These are phyloP conservation scores for Silurus meridionalis DNA, from an alignment of 2,113 vertebrate species.

Conservation along the genomic window DNA sequence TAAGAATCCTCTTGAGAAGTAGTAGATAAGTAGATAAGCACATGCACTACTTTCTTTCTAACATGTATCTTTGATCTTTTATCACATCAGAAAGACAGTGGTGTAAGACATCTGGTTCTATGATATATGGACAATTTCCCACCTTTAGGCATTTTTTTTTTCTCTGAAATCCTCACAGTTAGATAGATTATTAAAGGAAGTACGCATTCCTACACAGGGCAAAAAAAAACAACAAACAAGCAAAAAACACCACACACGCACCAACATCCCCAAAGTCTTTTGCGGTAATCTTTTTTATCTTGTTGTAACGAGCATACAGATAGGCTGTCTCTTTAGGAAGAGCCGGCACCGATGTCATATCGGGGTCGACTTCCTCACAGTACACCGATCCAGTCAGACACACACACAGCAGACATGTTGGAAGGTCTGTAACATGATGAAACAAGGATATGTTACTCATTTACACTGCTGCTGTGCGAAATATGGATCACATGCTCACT, in stretches of 20 bases:
- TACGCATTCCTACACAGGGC: not conserved
- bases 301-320: slow-evolving; percentile 95
- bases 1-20: not conserved
- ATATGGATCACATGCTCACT: not conserved
- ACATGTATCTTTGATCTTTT: not conserved
- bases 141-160: not conserved
- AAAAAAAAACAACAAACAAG: slow-evolving; percentile 51
- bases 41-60: slow-evolving; percentile 21
- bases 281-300: slow-evolving; percentile 85
- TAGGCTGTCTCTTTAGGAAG: slow-evolving; percentile 94
- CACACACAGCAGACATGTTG: slow-evolving; percentile 91
- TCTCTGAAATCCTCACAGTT: not conserved
- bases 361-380: slow-evolving; percentile 87
- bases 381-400: slow-evolving; percentile 95
- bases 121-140: not conserved
- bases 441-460: slow-evolving; percentile 4
- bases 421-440: slow-evolving; percentile 75
- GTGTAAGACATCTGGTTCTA: not conserved
- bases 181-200: not conserved
- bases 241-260: slow-evolving; percentile 68
- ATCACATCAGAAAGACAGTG: slow-evolving; percentile 19
- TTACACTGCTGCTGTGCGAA: not conserved
- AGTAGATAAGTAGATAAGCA: slow-evolving; percentile 31
- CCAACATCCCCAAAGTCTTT: slow-evolving; percentile 88
- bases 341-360: slow-evolving; percentile 81